A percentile compares a stretch with the other conserved stretches of the same genome.
phyloP scores from a whole-genome alignment of 1,140 invertebrate species.

The Rhopalosiphum padi region DNA sequence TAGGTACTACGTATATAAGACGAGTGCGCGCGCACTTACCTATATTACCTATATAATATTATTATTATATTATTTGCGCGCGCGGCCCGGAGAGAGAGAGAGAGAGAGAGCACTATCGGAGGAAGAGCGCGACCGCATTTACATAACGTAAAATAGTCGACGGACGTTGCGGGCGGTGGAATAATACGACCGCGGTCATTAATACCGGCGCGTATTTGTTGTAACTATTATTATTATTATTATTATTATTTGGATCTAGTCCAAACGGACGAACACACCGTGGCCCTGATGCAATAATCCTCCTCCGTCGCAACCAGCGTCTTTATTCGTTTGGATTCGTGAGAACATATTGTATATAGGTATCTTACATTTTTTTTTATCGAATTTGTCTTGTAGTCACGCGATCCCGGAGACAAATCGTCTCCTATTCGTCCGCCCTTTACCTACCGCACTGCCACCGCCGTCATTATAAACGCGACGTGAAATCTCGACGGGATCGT shows the following conservation, averaged over 20 bases:
- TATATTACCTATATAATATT: neutral
- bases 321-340: neutral
- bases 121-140: neutral
- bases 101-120: neutral
- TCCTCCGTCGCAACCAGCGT: neutral
- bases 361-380: neutral
- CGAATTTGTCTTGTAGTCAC: neutral
- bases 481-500: neutral
- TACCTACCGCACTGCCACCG: neutral
- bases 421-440: neutral
- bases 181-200: constrained; percentile 16
- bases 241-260: constrained; percentile 50
- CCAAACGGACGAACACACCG: constrained; percentile 8
- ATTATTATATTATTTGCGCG: neutral
- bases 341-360: neutral
- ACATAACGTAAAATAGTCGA: constrained; percentile 13
- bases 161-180: neutral
- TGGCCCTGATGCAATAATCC: neutral
- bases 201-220: neutral
- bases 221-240: neutral
- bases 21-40: neutral
- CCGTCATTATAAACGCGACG: neutral
- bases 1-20: neutral
- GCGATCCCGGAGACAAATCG: constrained; percentile 11
- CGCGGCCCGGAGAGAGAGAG: neutral